phyloP scores from a whole-genome alignment of 2,113 vertebrate genomes.

The Lasiurus borealis region DNA sequence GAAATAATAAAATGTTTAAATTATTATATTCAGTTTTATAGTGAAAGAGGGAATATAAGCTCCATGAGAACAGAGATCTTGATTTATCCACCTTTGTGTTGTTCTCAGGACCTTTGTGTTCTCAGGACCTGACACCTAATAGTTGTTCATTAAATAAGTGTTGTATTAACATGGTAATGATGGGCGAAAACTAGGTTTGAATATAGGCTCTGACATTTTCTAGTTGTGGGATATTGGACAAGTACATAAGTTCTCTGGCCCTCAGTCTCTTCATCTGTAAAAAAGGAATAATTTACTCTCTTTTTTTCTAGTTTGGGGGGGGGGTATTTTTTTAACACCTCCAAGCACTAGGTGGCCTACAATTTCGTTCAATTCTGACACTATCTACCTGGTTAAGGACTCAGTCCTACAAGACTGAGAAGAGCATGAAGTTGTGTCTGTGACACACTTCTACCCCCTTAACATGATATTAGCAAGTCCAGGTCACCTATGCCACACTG shows the following conservation, averaged over 20 bases:
- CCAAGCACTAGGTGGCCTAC: not conserved
- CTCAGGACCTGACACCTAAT: not conserved
- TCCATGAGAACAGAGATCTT: not conserved
- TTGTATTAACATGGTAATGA: not conserved
- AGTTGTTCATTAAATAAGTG: not conserved
- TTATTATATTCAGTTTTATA: constrained; percentile 38
- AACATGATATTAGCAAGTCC: not conserved
- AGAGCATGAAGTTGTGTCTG: not conserved
- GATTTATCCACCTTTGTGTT: constrained; percentile 1
- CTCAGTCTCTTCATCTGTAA: constrained; percentile 12
- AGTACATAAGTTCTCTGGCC: constrained; percentile 34
- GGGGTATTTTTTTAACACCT: not conserved
- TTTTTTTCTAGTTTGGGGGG: not conserved
- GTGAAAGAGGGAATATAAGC: not conserved
- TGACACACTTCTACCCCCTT: not conserved
- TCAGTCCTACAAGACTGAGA: not conserved
- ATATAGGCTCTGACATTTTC: constrained; percentile 1
- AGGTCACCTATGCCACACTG: not conserved
- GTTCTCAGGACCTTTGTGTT: constrained; percentile 38
- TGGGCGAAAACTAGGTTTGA: not conserved
- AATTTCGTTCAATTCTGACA: not conserved
- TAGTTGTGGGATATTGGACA: not conserved
- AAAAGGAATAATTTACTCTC: constrained; percentile 30
- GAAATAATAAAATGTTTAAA: constrained; percentile 24
- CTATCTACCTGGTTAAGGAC: not conserved